Evolutionary conservation across 1,140 invertebrate species (phyloP), one percentile per base, ranked within the genome.

Genomic region (Anagrus nilaparvatae): DNA sequence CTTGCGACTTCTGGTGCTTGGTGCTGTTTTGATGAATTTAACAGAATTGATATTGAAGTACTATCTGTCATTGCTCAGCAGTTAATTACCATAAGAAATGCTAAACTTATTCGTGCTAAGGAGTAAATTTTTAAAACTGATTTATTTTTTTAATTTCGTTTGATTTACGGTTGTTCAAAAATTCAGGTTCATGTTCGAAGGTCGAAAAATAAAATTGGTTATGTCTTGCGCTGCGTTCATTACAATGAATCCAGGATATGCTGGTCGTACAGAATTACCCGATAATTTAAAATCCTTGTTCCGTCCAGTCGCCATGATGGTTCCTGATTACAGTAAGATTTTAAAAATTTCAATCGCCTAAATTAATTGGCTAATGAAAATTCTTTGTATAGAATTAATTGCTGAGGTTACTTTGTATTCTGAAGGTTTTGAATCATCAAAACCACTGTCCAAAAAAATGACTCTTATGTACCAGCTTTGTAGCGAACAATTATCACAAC

Each of bases 11-110:
- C 83, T 3, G 88, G 88, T 5, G 86, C 86, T 2, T 91, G 88
- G 88, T 87, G 85, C 54, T 93, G 88, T 53, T 91, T 93, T 60
- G 88, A 93, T 52, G 88, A 93, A 60, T 91, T 93, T 59, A 93
- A 93, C 62, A 71, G 87, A 5, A 91, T 92, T 31, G 84, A 92
- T 48, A 87, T 93, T 46, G 87, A 91, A 65, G 88, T 93, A 8
- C 61, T 92, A 23, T 91, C 87, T 6, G 88, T 93, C 7, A 88
- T 92, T 35, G 87, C 83, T 2, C 84, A 87, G 51, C 84, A 87
- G 55, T 58, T 87, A 21, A 84, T 85, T 32, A 84, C 82, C 1
- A 85, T 87, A 30, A 67, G 79, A 41, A 82, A 84, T 53, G 83
- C 83, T 1, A 85, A 85, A 63, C 69, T 75, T 3, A 75, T 68